phyloP scores from a whole-genome alignment of 2,797 vertebrate species.

The Halcyon chelicuti region DNA sequence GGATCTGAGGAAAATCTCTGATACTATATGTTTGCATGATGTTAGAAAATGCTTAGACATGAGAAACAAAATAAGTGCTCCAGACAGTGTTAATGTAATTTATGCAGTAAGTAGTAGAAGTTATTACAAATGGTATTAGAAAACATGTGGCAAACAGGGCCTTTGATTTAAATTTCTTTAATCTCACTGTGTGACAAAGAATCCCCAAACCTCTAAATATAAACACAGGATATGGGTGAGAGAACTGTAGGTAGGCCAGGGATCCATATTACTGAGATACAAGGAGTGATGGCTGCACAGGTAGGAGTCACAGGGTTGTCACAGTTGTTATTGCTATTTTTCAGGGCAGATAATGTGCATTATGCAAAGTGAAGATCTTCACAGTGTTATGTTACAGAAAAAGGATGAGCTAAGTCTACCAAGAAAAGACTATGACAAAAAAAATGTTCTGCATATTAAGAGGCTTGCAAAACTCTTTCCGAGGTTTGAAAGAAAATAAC shows the following conservation, averaged over 20 bases:
- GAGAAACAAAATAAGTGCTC: neutral
- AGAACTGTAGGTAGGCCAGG: neutral
- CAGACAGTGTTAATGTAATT: neutral
- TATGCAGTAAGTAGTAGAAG: neutral
- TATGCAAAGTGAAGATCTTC: neutral
- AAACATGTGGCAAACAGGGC: neutral
- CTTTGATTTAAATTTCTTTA: neutral
- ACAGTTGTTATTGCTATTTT: neutral
- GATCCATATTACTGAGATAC: neutral
- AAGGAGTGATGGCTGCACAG: neutral
- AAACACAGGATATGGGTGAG: neutral
- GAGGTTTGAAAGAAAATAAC: neutral
- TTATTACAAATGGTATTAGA: neutral
- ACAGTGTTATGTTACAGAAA: neutral
- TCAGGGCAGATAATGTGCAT: neutral
- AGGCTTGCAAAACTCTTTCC: neutral
- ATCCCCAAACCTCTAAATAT: neutral
- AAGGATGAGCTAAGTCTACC: neutral
- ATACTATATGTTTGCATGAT: neutral
- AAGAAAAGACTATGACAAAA: neutral
- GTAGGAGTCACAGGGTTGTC: neutral
- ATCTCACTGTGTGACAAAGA: neutral
- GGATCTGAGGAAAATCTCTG: neutral
- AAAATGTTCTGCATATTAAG: neutral
- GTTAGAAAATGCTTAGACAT: neutral